phyloP scores from a whole-genome alignment of 2,888 invertebrate species.

The Willowsia nigromaculata region DNA sequence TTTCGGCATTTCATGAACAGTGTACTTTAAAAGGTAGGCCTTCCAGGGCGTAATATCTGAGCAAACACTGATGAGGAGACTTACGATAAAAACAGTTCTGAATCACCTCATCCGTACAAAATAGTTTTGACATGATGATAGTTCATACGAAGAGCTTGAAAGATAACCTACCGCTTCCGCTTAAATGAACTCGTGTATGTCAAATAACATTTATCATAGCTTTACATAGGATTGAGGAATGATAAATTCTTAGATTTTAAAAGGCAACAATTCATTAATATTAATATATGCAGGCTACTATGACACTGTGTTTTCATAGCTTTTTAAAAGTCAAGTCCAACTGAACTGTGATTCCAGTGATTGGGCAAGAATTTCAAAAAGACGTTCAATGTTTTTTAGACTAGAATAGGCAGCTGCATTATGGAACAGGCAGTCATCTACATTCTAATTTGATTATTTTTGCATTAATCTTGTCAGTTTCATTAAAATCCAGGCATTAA shows the following conservation, averaged over 20 bases:
- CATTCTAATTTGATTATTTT: slow-evolving; percentile 36
- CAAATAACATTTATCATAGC: not conserved
- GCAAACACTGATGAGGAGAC: too few species aligned
- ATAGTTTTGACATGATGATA: not conserved
- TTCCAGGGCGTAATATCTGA: not conserved
- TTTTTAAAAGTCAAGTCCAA: not conserved
- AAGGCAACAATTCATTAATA: not conserved
- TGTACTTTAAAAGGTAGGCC: too few species aligned
- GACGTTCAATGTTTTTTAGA: not conserved
- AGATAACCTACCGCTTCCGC: not conserved
- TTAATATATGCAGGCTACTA: not conserved
- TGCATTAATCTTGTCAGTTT: slow-evolving; percentile 20
- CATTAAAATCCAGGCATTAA: not conserved
- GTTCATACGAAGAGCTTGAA: not conserved
- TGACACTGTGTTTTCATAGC: not conserved
- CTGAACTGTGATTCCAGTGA: not conserved
- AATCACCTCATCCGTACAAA: not conserved
- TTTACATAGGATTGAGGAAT: not conserved
- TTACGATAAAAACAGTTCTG: not conserved
- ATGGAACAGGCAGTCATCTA: not conserved
- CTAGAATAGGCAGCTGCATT: not conserved
- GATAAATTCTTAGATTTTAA: not conserved
- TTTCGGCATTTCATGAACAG: too few species aligned
- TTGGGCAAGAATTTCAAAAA: not conserved
- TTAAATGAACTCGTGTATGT: not conserved